Conservation (phyloP, 2,113 vertebrate genomes). For the Labeo rohita region DNA sequence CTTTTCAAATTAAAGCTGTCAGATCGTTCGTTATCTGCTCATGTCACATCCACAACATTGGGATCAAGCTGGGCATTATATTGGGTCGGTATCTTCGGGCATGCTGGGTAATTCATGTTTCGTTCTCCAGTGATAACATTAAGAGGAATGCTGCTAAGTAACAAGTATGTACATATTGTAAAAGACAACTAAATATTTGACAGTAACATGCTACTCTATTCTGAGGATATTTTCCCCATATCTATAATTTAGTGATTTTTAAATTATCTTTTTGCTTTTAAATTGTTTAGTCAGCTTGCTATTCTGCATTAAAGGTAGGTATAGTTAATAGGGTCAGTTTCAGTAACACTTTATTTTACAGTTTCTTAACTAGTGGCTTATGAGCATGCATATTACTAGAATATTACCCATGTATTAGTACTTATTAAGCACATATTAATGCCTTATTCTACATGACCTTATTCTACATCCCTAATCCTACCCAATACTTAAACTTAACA, state of each 20-base stretch:
- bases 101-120: constrained; percentile 24
- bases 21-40: constrained; percentile 17
- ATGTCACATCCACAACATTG: constrained; percentile 2
- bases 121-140: background rate
- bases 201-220: background rate
- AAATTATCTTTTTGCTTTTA: background rate
- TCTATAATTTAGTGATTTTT: too few species aligned
- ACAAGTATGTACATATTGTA: background rate
- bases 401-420: too few species aligned
- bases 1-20: constrained; percentile 33
- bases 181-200: background rate
- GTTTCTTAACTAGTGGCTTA: too few species aligned
- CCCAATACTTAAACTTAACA: too few species aligned
- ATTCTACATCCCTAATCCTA: too few species aligned
- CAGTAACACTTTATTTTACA: too few species aligned
- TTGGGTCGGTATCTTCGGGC: background rate
- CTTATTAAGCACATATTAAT: too few species aligned
- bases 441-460: too few species aligned
- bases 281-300: background rate
- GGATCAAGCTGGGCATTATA: constrained; percentile 29
- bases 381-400: too few species aligned
- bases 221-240: background rate
- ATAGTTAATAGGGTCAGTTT: background rate
- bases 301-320: background rate
- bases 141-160: background rate